Conservation (phyloP, 2,888 invertebrate genomes). For the Ormyrus rosae region DNA sequence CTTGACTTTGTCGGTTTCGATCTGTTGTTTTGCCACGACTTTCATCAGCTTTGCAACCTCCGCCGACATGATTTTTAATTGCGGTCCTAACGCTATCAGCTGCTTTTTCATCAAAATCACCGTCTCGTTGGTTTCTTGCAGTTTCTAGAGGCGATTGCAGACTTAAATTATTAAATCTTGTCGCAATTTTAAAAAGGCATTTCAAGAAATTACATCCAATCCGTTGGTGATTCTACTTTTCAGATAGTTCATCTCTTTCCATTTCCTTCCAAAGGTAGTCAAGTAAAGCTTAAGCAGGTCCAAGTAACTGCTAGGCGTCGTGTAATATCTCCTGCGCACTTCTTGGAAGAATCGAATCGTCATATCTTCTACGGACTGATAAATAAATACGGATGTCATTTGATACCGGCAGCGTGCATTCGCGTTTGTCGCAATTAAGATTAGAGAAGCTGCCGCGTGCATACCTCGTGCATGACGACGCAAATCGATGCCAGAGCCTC, state of each 20-base stretch:
- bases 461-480: conserved; percentile 84
- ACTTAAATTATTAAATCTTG: not conserved
- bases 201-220: conserved; percentile 76
- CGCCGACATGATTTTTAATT: conserved; percentile 85
- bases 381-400: conserved; percentile 32
- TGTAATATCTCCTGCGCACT: conserved; percentile 91
- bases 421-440: conserved; percentile 3
- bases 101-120: conserved; percentile 92
- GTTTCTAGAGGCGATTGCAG: conserved; percentile 78
- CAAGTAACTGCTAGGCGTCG: conserved; percentile 93
- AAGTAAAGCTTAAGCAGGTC: conserved; percentile 89
- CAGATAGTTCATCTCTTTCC: conserved; percentile 82
- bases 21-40: conserved; percentile 87
- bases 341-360: conserved; percentile 87
- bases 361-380: conserved; percentile 87
- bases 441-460: not conserved
- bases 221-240: conserved; percentile 86
- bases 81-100: conserved; percentile 87
- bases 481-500: conserved; percentile 81
- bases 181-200: not conserved
- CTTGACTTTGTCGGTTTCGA: conserved; percentile 88
- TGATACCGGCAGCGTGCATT: not conserved
- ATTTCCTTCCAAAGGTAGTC: conserved; percentile 82
- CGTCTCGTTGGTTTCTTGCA: conserved; percentile 87
- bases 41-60: conserved; percentile 87